A percentile compares a stretch with the other conserved stretches of the same genome.
phyloP scores from a whole-genome alignment of 2,888 invertebrate species.

The Drosophila kanekoi region DNA sequence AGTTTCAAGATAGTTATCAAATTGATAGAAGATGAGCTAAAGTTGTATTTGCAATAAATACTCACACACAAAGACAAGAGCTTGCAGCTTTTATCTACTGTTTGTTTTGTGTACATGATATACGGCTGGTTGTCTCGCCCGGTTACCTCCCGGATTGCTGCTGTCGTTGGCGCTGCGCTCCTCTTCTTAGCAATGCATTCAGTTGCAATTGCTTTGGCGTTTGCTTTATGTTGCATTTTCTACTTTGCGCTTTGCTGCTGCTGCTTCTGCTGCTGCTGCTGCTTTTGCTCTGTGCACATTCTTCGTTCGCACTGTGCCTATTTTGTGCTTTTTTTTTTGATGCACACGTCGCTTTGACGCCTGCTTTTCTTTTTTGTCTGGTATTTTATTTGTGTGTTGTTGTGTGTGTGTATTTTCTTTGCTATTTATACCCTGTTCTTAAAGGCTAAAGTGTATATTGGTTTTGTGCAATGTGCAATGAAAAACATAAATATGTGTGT shows the following conservation, averaged over 20 bases:
- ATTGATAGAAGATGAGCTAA: too few relatives aligned
- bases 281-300: conserved; percentile 43
- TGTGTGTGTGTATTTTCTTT: conserved; percentile 48
- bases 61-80: background rate
- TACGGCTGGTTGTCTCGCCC: conserved; percentile 38
- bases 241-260: conserved; percentile 37
- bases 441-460: background rate
- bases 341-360: conserved; percentile 43
- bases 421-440: conserved; percentile 43
- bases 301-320: conserved; percentile 72
- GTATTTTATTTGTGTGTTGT: conserved; percentile 45
- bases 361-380: conserved; percentile 60
- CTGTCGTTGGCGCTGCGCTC: conserved; percentile 6
- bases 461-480: too few relatives aligned
- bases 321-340: conserved; percentile 57
- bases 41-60: too few relatives aligned
- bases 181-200: conserved; percentile 43
- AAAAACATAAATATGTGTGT: too few relatives aligned
- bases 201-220: conserved; percentile 57
- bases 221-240: conserved; percentile 70
- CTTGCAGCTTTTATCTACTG: conserved; percentile 1
- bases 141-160: conserved; percentile 23
- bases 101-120: conserved; percentile 44
- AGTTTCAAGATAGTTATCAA: too few relatives aligned
- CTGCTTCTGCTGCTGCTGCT: conserved; percentile 18